These are phyloP conservation scores for Streblospio benedicti DNA, from an alignment of 1,140 invertebrate species.

Conservation along the genomic window DNA sequence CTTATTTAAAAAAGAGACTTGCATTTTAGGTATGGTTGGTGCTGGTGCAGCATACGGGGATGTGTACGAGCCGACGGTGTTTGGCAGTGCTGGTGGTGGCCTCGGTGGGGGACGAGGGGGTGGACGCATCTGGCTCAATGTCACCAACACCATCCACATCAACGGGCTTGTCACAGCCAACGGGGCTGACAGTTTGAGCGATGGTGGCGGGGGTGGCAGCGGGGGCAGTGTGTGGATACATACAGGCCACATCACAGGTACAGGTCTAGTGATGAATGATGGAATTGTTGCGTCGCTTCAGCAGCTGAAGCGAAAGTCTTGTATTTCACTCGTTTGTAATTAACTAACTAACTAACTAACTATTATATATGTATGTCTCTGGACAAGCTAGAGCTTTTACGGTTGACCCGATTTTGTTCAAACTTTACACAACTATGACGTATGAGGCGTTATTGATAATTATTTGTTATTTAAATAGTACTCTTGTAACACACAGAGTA, in stretches of 20 bases:
- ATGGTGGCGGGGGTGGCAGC: constrained; percentile 27
- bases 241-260: constrained; percentile 25
- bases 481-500: too few species aligned
- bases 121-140: constrained; percentile 34
- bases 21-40: constrained; percentile 17
- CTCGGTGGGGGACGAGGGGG: constrained; percentile 27
- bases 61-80: constrained; percentile 27
- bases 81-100: constrained; percentile 33
- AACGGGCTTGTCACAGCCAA: constrained; percentile 28
- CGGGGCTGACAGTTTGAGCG: constrained; percentile 22
- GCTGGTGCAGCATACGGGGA: constrained; percentile 29
- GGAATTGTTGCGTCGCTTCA: too few species aligned
- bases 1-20: too few species aligned
- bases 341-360: too few species aligned
- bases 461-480: too few species aligned
- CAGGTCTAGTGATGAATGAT: constrained; percentile 22
- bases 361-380: too few species aligned
- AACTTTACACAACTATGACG: too few species aligned
- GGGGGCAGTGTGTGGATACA: constrained; percentile 34
- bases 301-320: too few species aligned
- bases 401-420: too few species aligned
- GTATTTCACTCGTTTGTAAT: too few species aligned
- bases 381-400: too few species aligned
- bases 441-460: too few species aligned
- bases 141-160: constrained; percentile 30